phyloP scores from a whole-genome alignment of 1,140 invertebrate species.

The Myzus persicae region DNA sequence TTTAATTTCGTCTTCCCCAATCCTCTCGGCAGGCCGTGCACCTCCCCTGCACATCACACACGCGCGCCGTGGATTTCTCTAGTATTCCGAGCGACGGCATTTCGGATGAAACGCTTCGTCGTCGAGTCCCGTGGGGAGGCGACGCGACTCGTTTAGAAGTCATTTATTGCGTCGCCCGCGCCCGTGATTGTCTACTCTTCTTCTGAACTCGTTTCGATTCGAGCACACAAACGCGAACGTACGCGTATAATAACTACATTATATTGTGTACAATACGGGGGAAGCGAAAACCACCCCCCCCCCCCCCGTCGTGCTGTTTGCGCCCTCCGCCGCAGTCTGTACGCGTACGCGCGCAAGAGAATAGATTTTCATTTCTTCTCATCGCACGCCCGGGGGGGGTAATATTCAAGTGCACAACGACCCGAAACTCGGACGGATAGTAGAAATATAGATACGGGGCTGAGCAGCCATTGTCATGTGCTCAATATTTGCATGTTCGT shows the following conservation, averaged over 20 bases:
- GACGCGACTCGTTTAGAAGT: constrained; percentile 54
- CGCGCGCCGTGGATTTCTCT: not conserved
- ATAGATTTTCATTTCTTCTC: not conserved
- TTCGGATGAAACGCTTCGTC: not conserved
- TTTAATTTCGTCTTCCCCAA: not conserved
- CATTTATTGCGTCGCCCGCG: constrained; percentile 44
- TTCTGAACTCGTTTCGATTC: not conserved
- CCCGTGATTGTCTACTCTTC: constrained; percentile 5
- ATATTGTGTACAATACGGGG: not conserved
- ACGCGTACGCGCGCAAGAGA: not conserved
- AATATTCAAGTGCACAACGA: too few species aligned
- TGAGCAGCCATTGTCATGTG: too few species aligned
- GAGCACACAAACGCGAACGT: not conserved
- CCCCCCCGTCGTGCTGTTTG: not conserved
- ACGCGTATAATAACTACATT: not conserved
- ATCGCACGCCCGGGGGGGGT: too few species aligned
- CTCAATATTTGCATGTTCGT: too few species aligned
- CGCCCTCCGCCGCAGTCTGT: not conserved
- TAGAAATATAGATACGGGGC: too few species aligned
- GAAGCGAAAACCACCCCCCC: not conserved
- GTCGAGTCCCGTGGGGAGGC: constrained; percentile 34
- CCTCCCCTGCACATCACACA: not conserved
- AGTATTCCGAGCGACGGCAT: not conserved
- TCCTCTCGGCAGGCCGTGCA: not conserved
- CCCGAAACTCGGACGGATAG: too few species aligned